Percentiles rank a stretch among this genome's conserved stretches.
These are phyloP conservation scores for Liopterus haemorrhoidalis DNA, from an alignment of 2,888 invertebrate species.

Conservation along the genomic window DNA sequence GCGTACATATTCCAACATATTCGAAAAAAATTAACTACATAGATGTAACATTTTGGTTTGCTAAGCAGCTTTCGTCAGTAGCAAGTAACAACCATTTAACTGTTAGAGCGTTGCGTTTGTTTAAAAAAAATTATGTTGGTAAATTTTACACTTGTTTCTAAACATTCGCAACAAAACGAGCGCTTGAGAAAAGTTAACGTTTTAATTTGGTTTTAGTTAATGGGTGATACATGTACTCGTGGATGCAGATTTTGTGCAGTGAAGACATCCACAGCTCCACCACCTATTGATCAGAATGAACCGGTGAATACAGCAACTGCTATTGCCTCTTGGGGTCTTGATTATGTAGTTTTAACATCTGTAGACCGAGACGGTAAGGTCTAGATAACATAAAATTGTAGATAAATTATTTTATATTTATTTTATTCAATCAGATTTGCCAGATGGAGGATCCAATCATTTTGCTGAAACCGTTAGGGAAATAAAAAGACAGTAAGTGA, in stretches of 20 bases:
- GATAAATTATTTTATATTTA: slow-evolving; percentile 11
- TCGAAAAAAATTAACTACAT: no score
- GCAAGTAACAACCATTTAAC: no score
- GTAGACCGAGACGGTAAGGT: slow-evolving; percentile 90
- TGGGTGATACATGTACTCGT: slow-evolving; percentile 98
- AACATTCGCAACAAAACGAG: no score
- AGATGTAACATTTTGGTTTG: no score
- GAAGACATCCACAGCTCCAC: slow-evolving; percentile 87
- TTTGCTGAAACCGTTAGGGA: slow-evolving; percentile 86
- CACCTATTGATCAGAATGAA: slow-evolving; percentile 82
- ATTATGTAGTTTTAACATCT: slow-evolving; percentile 95
- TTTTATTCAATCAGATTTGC: slow-evolving; percentile 74
- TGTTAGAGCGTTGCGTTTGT: no score
- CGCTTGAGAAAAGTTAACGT: not conserved
- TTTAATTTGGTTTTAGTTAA: slow-evolving; percentile 54
- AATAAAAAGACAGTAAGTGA: slow-evolving; percentile 68
- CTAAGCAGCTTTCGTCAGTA: no score
- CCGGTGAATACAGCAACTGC: slow-evolving; percentile 90
- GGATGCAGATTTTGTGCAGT: slow-evolving; percentile 98
- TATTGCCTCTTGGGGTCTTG: slow-evolving; percentile 89
- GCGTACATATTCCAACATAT: no score
- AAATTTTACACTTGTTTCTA: no score
- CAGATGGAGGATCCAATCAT: slow-evolving; percentile 91
- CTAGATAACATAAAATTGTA: slow-evolving; percentile 10
- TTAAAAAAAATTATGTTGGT: no score